phyloP scores from a whole-genome alignment of 2,888 invertebrate genomes.

The Eudasyphora cyanicolor region DNA sequence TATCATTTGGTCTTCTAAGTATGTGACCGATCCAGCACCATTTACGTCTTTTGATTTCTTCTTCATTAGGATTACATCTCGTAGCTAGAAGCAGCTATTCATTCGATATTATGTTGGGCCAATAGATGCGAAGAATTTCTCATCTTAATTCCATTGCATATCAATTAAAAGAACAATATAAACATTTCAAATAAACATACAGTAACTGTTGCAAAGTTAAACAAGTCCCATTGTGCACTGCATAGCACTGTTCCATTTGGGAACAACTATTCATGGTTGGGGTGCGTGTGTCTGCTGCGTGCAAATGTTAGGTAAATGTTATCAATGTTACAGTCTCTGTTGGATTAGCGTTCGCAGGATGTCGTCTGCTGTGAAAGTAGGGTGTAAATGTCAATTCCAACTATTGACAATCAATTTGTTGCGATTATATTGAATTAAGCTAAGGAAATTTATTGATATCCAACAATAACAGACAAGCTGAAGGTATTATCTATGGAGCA shows the following conservation, averaged over 20 bases:
- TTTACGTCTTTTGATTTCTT: too few species aligned
- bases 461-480: constrained; percentile 9
- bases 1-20: too few species aligned
- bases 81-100: too few species aligned
- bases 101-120: too few species aligned
- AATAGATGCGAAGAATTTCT: too few species aligned
- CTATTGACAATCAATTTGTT: constrained; percentile 61
- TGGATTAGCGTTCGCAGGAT: constrained; percentile 12
- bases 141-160: too few species aligned
- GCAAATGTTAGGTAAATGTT: constrained; percentile 45
- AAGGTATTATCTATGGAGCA: neutral
- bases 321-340: constrained; percentile 35
- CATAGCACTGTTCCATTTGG: neutral
- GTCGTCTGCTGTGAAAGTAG: neutral
- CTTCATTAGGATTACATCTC: too few species aligned
- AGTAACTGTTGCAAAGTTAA: neutral
- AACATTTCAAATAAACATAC: too few species aligned
- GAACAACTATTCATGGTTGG: constrained; percentile 7
- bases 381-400: constrained; percentile 58
- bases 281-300: neutral
- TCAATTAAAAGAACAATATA: too few species aligned
- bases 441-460: constrained; percentile 53
- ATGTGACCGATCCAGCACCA: too few species aligned
- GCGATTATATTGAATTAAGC: constrained; percentile 57
- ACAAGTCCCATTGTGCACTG: neutral